Evolutionary conservation across 92 coral and sea anemone genomes (phyloP).

Genomic region (Meandrina meandrites): DNA sequence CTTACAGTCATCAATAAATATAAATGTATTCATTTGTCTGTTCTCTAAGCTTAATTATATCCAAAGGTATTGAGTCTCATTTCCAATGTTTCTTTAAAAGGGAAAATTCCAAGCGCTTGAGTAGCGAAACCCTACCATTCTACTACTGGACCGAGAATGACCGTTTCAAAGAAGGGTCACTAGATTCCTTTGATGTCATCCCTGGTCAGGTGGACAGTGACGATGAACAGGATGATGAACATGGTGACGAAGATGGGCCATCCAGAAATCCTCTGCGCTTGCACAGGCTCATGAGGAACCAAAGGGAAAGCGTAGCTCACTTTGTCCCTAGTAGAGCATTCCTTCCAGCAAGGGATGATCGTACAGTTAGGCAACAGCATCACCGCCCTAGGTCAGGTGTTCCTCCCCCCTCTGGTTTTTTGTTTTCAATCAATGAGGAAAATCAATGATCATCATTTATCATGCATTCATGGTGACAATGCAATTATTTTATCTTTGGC

Average conservation of each 20-base stretch:
- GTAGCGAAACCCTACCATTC: no score
- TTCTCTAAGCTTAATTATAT: no score
- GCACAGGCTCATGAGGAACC: constrained; percentile 35
- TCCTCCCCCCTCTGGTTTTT: constrained; percentile 42
- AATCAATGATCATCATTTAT: background rate
- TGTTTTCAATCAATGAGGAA: constrained; percentile 12
- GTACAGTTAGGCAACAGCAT: constrained; percentile 40
- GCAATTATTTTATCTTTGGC: no score
- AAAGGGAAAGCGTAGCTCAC: constrained; percentile 45
- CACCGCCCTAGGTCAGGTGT: constrained; percentile 33
- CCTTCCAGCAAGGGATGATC: constrained; percentile 35
- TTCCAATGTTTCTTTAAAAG: no score
- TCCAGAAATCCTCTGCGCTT: constrained; percentile 23
- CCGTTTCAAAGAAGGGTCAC: no score
- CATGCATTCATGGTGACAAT: constrained; percentile 6
- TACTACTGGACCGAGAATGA: no score
- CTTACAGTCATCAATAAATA: no score
- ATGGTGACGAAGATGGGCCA: constrained; percentile 2
- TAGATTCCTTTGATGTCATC: no score
- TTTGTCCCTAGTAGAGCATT: constrained; percentile 44
- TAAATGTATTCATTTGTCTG: no score
- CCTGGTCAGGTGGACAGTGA: no score
- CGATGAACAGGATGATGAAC: constrained; percentile 10
- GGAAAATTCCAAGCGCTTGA: no score
- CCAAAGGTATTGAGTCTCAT: no score